Conservation (phyloP, 2,888 invertebrate genomes). For the Amiota mariae region DNA sequence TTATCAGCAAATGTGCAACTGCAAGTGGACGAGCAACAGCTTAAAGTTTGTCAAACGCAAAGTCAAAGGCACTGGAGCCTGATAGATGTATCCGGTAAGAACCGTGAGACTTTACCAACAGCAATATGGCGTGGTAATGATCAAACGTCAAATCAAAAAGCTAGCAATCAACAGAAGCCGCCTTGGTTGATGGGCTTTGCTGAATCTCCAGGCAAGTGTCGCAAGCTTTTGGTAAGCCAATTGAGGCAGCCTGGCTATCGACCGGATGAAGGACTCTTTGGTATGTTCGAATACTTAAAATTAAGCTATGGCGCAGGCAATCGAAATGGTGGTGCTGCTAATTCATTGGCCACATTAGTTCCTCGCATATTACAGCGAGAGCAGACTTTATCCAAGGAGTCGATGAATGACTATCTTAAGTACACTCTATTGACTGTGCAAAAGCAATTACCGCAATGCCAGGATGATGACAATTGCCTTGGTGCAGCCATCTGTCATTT, state of each 20-base stretch:
- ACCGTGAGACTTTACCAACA: slow-evolving; percentile 80
- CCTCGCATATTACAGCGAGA: slow-evolving; percentile 88
- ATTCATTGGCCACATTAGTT: slow-evolving; percentile 82
- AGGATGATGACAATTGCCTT: slow-evolving; percentile 77
- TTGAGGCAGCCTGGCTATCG: slow-evolving; percentile 82
- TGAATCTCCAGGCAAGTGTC: slow-evolving; percentile 83
- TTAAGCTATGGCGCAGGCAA: slow-evolving; percentile 75
- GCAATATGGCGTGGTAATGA: slow-evolving; percentile 68
- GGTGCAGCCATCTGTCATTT: slow-evolving; percentile 84
- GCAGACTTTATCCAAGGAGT: slow-evolving; percentile 78
- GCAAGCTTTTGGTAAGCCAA: slow-evolving; percentile 85
- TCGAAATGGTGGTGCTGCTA: slow-evolving; percentile 77
- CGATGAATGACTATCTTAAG: slow-evolving; percentile 82
- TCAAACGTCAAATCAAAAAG: not conserved
- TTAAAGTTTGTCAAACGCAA: slow-evolving; percentile 85
- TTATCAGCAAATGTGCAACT: slow-evolving; percentile 87
- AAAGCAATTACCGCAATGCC: slow-evolving; percentile 74
- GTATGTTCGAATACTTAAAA: slow-evolving; percentile 83
- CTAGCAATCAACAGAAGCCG: slow-evolving; percentile 75
- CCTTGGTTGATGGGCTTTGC: slow-evolving; percentile 90
- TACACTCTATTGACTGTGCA: slow-evolving; percentile 88
- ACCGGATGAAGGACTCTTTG: slow-evolving; percentile 84
- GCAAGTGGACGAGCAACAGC: slow-evolving; percentile 88
- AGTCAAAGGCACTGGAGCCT: slow-evolving; percentile 87
- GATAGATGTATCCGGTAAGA: slow-evolving; percentile 88